A percentile compares a stretch with the other conserved stretches of the same genome.
Evolutionary conservation across 30 jellyfish, hydroid and myxozoan species (phyloP).

Genomic region (Rhopilema esculentum): DNA sequence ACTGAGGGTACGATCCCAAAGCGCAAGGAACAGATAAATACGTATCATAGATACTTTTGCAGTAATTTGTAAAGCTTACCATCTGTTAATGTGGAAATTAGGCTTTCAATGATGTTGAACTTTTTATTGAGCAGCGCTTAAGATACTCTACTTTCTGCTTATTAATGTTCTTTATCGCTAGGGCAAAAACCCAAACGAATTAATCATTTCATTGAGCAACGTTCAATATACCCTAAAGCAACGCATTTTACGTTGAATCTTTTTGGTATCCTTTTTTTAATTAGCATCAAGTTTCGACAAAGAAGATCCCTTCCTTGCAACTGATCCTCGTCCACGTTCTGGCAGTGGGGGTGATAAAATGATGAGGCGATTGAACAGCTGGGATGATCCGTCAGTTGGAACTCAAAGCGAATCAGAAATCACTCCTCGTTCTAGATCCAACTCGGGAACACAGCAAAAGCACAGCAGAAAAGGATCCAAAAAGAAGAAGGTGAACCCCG

Average conservation of each 20-base stretch:
- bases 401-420: constrained; percentile 79
- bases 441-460: constrained; percentile 27
- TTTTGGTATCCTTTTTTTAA: not conserved
- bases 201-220: not conserved
- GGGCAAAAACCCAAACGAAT: not conserved
- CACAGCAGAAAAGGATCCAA: constrained; percentile 56
- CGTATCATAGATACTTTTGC: too few relatives aligned
- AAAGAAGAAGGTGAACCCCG: constrained; percentile 55
- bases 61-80: too few relatives aligned
- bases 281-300: constrained; percentile 59
- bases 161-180: too few relatives aligned
- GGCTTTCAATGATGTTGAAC: too few relatives aligned
- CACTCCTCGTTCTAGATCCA: constrained; percentile 69
- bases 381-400: constrained; percentile 81
- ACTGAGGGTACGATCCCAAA: too few relatives aligned
- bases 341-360: constrained; percentile 56
- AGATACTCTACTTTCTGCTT: too few relatives aligned
- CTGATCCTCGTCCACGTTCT: constrained; percentile 75
- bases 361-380: constrained; percentile 68
- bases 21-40: too few relatives aligned
- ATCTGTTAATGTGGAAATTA: too few relatives aligned
- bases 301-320: constrained; percentile 79
- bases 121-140: too few relatives aligned
- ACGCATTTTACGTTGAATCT: not conserved
- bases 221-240: too few relatives aligned